Base-by-base conservation (phyloP, 2,113 vertebrate species). In the Dascyllus trimaculatus region DNA sequence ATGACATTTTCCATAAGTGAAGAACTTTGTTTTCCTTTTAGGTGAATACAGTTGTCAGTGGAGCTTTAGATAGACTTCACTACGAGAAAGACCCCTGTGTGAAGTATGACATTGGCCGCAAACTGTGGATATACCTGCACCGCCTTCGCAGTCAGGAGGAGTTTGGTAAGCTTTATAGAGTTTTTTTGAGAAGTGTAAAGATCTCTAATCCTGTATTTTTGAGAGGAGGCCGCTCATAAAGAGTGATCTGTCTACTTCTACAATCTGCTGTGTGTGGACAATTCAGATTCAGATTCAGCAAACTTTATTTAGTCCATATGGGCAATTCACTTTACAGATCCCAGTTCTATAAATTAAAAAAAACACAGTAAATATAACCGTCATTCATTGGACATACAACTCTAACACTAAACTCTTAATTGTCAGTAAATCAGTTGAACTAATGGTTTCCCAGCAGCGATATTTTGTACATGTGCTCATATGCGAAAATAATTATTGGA, bases 71-170 rank as follows among this genome's bases (percentile, higher is more conserved):
- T 68, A 93, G 98, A 49, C 85, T 99, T 1, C 98, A 99, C 80
- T 99, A 99, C 18, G 98, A 99, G 89, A 99, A 99, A 70, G 98
- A 99, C 80, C 98, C 98, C 0, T 99, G 98, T 61, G 98, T 99
- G 57, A 99, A 99, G 60, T 99, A 99, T 0, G 98, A 99, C 75
- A 98, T 98, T 0, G 98, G 98, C 4, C 96, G 97, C 40, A 99
- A 99, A 88, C 89, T 99, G 40, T 99, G 98, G 98, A 99, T 99
- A 90, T 99, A 99, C 81, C 90, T 99, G 67, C 98, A 99, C 79
- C 94, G 97, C 15, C 93, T 95, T 88, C 96, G 98, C 75, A 98
- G 96, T 0, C 97, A 99, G 85, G 98, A 99, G 29, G 98, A 99
- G 89, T 99, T 99, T 71, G 98, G 98, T 99, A 89, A 90, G 95